Evolutionary conservation across 1,140 invertebrate genomes (phyloP).

Genomic region (Hyles euphorbiae): DNA sequence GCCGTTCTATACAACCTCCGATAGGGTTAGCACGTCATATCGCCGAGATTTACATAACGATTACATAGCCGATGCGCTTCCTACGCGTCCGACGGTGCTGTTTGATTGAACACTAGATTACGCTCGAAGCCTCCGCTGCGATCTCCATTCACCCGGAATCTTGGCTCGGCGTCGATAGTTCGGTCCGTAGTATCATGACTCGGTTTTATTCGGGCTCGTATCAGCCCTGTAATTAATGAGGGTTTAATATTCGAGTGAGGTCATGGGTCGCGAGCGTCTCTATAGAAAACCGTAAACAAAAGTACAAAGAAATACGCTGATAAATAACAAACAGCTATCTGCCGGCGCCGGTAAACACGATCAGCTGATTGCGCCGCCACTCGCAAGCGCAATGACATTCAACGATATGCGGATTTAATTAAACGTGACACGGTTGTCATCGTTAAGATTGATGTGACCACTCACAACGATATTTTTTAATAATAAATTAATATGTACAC

Average conservation of each 20-base stretch:
- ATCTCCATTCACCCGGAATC: neutral
- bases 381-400: too few relatives aligned
- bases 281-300: conserved; percentile 19
- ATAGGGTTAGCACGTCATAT: conserved; percentile 29
- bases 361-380: too few relatives aligned
- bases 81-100: conserved; percentile 1
- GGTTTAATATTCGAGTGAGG: conserved; percentile 21
- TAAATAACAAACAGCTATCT: conserved; percentile 8
- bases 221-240: conserved; percentile 18
- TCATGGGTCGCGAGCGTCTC: conserved; percentile 19
- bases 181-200: neutral
- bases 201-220: conserved; percentile 1
- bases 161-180: neutral
- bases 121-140: too few relatives aligned
- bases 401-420: too few relatives aligned
- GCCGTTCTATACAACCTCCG: conserved; percentile 41
- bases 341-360: too few relatives aligned
- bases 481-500: too few relatives aligned
- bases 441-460: too few relatives aligned
- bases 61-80: conserved; percentile 4
- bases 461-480: too few relatives aligned
- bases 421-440: too few relatives aligned
- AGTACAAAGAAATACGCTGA: conserved; percentile 9
- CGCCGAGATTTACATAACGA: conserved; percentile 25
- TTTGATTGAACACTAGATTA: conserved; percentile 4